A percentile compares a stretch with the other conserved stretches of the same genome.
These are phyloP conservation scores for Colistium nudipinnis DNA, from an alignment of 2,113 vertebrate genomes.

Conservation along the genomic window DNA sequence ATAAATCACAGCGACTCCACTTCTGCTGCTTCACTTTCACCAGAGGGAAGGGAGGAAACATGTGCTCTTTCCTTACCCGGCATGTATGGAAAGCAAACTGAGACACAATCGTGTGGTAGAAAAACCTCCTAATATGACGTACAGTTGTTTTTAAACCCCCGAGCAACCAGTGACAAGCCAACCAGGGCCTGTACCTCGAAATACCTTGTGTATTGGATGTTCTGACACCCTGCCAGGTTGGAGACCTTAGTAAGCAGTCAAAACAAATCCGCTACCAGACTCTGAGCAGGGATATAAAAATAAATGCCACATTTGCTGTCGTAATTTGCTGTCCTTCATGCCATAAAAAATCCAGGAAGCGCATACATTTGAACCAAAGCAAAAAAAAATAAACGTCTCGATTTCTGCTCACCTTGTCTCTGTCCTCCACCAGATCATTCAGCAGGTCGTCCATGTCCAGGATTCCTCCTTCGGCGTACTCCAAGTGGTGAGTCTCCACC, in stretches of 20 bases:
- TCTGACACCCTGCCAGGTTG: constrained; percentile 42
- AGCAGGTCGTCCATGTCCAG: constrained; percentile 93
- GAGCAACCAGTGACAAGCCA: constrained; percentile 25
- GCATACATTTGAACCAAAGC: too few relatives aligned
- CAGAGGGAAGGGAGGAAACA: not conserved
- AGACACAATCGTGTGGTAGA: not conserved
- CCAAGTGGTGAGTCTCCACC: constrained; percentile 90
- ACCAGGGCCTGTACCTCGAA: constrained; percentile 16
- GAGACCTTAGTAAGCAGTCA: constrained; percentile 10
- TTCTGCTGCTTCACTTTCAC: not conserved
- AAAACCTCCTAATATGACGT: constrained; percentile 10
- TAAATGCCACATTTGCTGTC: constrained; percentile 11
- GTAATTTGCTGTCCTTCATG: constrained; percentile 12
- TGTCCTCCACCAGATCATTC: constrained; percentile 92
- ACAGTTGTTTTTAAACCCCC: constrained; percentile 11
- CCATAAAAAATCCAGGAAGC: constrained; percentile 1
- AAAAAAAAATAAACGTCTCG: too few relatives aligned
- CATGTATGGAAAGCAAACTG: not conserved
- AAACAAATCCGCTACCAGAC: constrained; percentile 36
- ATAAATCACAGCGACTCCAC: constrained; percentile 18
- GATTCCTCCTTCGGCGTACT: constrained; percentile 91
- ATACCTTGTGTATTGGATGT: constrained; percentile 35
- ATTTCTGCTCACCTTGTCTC: constrained; percentile 87
- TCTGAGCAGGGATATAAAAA: not conserved
- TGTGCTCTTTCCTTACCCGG: not conserved